Conservation (phyloP, 2,888 invertebrate species). For the Gastracanthus pulcherrimus region DNA sequence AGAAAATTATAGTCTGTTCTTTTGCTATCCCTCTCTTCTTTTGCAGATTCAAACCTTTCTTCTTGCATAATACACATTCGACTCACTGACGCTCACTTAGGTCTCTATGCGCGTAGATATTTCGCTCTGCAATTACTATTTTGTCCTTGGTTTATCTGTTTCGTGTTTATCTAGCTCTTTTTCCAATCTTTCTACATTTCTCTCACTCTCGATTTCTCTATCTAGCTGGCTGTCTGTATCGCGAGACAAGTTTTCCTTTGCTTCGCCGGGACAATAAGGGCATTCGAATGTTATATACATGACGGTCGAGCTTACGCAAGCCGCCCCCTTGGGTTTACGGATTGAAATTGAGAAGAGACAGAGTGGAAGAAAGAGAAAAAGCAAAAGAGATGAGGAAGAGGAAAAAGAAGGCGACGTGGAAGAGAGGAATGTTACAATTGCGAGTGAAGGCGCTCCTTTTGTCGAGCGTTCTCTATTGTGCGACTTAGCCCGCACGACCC, state of each 20-base stretch:
- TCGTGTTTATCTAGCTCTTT: background rate
- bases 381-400: too few relatives aligned
- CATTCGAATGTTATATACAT: constrained; percentile 26
- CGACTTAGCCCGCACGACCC: background rate
- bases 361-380: background rate
- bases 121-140: background rate
- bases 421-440: constrained; percentile 24
- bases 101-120: too few relatives aligned
- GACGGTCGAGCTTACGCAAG: constrained; percentile 28
- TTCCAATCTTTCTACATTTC: background rate
- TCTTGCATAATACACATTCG: background rate
- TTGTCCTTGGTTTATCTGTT: background rate
- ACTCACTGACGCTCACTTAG: too few relatives aligned
- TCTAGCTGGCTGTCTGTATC: background rate
- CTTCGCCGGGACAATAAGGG: constrained; percentile 23
- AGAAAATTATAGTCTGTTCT: background rate
- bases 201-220: background rate
- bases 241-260: constrained; percentile 4
- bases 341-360: constrained; percentile 19
- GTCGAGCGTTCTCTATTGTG: constrained; percentile 19
- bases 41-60: background rate
- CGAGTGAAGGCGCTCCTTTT: constrained; percentile 19
- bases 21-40: background rate
- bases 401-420: background rate
- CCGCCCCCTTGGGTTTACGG: constrained; percentile 25